Conservation (phyloP, 2,113 vertebrate genomes). For the Corythornis madagascariensis region DNA sequence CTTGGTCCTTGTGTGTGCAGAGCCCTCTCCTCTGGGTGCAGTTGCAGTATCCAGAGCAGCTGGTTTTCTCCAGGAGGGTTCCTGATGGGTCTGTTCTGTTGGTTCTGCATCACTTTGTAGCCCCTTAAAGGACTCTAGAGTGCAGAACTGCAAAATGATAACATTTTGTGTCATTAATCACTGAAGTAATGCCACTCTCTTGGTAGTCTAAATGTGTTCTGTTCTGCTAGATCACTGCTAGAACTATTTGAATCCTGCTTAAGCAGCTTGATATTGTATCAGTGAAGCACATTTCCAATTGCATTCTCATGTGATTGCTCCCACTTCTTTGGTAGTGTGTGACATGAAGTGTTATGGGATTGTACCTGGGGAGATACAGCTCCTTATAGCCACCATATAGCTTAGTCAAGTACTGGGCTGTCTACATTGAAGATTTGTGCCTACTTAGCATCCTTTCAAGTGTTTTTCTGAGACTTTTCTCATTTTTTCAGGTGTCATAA, state of each 20-base stretch:
- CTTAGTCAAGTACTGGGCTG: background rate
- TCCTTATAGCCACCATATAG: background rate
- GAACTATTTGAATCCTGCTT: background rate
- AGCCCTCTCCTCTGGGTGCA: background rate
- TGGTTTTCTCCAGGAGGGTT: background rate
- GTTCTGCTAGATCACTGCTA: background rate
- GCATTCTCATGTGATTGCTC: background rate
- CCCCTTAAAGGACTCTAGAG: background rate
- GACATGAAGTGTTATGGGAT: background rate
- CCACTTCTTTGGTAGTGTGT: background rate
- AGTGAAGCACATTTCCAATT: background rate
- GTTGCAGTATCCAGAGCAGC: background rate
- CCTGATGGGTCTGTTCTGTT: background rate
- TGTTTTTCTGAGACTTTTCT: conserved; percentile 6
- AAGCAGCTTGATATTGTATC: background rate
- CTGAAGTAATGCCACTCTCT: background rate
- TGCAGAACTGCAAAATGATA: background rate
- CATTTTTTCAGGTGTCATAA: conserved; percentile 39
- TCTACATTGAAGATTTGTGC: background rate
- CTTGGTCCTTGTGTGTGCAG: background rate
- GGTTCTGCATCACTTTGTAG: background rate
- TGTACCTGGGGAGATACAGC: background rate
- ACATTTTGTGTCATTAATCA: background rate
- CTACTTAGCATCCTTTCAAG: background rate
- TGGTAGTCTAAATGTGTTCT: background rate